Conservation (phyloP, 2,113 vertebrate genomes). For the Progne subis region DNA sequence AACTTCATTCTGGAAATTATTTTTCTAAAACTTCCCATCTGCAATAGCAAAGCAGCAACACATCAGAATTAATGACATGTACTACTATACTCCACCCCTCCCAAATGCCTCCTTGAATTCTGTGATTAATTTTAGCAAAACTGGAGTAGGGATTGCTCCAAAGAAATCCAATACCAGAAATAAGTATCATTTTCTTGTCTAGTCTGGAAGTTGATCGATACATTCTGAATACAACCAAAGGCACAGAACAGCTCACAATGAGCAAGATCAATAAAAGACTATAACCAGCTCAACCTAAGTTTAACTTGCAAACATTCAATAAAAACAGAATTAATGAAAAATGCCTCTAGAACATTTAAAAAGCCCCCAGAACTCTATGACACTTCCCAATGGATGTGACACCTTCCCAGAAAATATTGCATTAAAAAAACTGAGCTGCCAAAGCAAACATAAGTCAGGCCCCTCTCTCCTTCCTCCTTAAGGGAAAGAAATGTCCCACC, state of each 20-base stretch:
- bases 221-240: neutral
- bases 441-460: neutral
- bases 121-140: neutral
- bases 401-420: neutral
- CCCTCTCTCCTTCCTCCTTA: neutral
- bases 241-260: neutral
- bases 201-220: neutral
- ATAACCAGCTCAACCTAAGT: neutral
- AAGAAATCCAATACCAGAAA: neutral
- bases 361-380: neutral
- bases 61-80: neutral
- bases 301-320: neutral
- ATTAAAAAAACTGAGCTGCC: neutral
- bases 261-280: neutral
- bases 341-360: neutral
- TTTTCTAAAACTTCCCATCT: neutral
- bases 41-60: neutral
- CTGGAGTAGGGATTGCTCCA: neutral
- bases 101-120: neutral
- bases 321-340: neutral
- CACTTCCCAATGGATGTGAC: neutral
- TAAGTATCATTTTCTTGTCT: neutral
- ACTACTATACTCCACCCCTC: neutral
- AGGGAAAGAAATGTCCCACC: neutral
- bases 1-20: neutral